Base-by-base conservation (phyloP, 1,140 invertebrate genomes). In the Cotesia glomerata region DNA sequence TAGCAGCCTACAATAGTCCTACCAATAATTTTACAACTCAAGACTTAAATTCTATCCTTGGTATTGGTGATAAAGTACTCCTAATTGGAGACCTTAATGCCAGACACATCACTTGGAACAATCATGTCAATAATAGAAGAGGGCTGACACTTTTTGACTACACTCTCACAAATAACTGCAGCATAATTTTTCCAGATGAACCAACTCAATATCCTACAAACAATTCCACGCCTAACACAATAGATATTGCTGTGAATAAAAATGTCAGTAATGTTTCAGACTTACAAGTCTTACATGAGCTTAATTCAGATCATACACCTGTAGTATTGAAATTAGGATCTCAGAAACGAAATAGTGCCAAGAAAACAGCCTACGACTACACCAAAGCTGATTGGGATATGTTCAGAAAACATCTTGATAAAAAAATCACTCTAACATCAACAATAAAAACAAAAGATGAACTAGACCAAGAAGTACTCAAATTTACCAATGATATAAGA, bases 1-100 rank as follows among this genome's bases (percentile, higher is more conserved):
- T 77, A 32, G 71, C 76, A 13, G 75, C 64, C 13, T 79, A 80
- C 58, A 76, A 74, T 35, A 79, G 75, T n/a, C 77, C 78, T 2
- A 73, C 45, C 45, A 76, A 79, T 52, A 18, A 73, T 0, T 67
- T 77, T 65, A 74, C 32, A 51, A 16, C 8, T 0, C 67, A 66
- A 14, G 73, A 79, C 4, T 13, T 79, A 65, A 26, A 77, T 13
- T 51, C 7, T n/a, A 8, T 81, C 39, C 32, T 77, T 2, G 73
- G 45, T 35, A 64, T 75, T 16, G 72, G 68, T 13, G 18, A 77
- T 14, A 80, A 79, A 74, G 71, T 78, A 5, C 14, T 82, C 16
- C 18, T 80, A 3, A 62, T 81, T 5, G 78, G 80, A 0, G 79
- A 82, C 65, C 63, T 82, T 0, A 82, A 82, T 36, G 77, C 78